Base-by-base conservation (phyloP, 1,140 invertebrate species). In the Sitophilus oryzae region DNA sequence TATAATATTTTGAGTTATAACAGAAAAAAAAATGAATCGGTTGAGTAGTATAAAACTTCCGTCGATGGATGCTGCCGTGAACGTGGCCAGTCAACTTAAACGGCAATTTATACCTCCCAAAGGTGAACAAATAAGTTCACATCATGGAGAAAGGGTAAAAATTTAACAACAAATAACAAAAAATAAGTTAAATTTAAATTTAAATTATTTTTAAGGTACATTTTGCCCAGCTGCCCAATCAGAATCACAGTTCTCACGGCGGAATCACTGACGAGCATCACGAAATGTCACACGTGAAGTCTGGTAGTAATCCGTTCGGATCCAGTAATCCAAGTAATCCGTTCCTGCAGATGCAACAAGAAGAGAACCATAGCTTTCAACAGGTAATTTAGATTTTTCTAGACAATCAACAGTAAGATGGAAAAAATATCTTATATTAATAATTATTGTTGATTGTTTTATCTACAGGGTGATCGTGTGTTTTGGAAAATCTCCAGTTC, bases 1-100 rank as follows among this genome's bases (percentile, higher is more conserved):
- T n/a, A n/a, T n/a, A n/a, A n/a, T n/a, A n/a, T n/a, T n/a, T n/a
- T n/a, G n/a, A n/a, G n/a, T n/a, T n/a, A n/a, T n/a, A n/a, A n/a
- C n/a, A n/a, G n/a, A 41, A n/a, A 42, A 42, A 44, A 64, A 50
- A 23, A 82, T 82, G 80, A 74, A 78, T 44, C 70, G 77, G 59
- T 77, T 86, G 48, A 77, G 79, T 20, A 77, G 79, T 56, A 78
- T 81, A 48, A 76, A 73, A 43, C 73, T 86, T 60, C 88, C 88
- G 11, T 84, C 85, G 21, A 67, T 89, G 38, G 78, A 80, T 61
- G 86, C 86, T 64, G 82, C 84, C 14, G 68, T 89, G 56, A 87
- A 87, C 66, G 86, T 89, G 44, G 84, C 85, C 1, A 83, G 86
- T 79, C 87, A 89, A 70, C 86, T 86, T 15, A 76, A 89, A 22